Evolutionary conservation across 1,140 invertebrate genomes (phyloP).

Genomic region (Uloborus diversus): DNA sequence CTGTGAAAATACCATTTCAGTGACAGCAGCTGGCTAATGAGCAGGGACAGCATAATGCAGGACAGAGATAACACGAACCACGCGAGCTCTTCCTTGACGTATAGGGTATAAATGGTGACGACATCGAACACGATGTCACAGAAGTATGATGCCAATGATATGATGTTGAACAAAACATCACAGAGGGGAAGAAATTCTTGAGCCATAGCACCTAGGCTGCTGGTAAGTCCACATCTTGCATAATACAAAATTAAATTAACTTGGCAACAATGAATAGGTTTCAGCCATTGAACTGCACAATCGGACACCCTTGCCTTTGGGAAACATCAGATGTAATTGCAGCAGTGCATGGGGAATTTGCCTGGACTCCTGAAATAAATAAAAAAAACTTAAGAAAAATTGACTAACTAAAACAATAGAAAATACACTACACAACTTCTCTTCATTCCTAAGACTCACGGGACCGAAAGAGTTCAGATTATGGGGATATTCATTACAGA

Average conservation of each 20-base stretch:
- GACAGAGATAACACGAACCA: constrained; percentile 74
- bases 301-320: too few relatives aligned
- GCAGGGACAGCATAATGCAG: constrained; percentile 75
- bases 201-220: constrained; percentile 54
- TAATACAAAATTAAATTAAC: constrained; percentile 36
- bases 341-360: too few relatives aligned
- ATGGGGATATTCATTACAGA: too few relatives aligned
- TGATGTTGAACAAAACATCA: constrained; percentile 90
- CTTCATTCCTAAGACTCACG: too few relatives aligned
- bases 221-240: constrained; percentile 54
- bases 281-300: too few relatives aligned
- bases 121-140: constrained; percentile 90
- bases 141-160: constrained; percentile 89
- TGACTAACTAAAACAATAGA: too few relatives aligned
- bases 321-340: too few relatives aligned
- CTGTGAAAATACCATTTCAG: constrained; percentile 67
- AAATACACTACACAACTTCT: too few relatives aligned
- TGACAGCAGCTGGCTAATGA: constrained; percentile 76
- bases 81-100: constrained; percentile 70
- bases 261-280: too few relatives aligned
- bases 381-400: too few relatives aligned
- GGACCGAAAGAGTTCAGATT: too few relatives aligned
- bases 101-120: constrained; percentile 82
- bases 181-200: constrained; percentile 84
- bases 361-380: too few relatives aligned